phyloP scores from a whole-genome alignment of 2,797 vertebrate species.

The Alectoris magna region DNA sequence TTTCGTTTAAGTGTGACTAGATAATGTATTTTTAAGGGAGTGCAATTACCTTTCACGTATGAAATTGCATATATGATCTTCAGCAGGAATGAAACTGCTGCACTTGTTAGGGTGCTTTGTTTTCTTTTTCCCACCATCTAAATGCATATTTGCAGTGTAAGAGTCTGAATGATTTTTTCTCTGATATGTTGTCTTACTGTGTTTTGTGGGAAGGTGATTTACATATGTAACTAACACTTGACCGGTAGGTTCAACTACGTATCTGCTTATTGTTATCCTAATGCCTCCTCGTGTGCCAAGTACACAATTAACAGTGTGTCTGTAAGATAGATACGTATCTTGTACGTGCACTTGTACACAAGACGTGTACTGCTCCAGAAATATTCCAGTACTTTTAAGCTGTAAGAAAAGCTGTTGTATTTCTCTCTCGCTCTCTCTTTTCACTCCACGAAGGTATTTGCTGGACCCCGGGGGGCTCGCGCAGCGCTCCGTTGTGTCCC shows the following conservation, averaged over 20 bases:
- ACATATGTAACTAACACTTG: too few relatives aligned
- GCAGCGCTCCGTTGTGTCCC: too few relatives aligned
- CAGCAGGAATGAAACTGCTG: not conserved
- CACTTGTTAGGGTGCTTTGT: too few relatives aligned
- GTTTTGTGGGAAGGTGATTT: not conserved
- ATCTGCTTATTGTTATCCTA: not conserved
- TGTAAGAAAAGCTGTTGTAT: not conserved
- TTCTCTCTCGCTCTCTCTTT: not conserved
- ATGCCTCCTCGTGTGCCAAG: not conserved
- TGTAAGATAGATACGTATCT: not conserved
- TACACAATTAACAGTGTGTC: not conserved
- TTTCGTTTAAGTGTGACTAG: not conserved
- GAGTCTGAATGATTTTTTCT: not conserved
- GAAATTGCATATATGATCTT: fast-evolving
- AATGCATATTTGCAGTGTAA: not conserved
- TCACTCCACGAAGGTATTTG: not conserved
- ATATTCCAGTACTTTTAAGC: not conserved
- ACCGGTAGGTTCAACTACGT: not conserved
- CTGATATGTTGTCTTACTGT: not conserved
- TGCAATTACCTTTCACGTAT: fast-evolving
- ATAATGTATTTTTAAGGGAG: not conserved
- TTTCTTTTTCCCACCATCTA: not conserved
- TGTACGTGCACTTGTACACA: too few relatives aligned
- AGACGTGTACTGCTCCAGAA: not conserved
- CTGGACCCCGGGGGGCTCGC: not conserved